Percentiles rank a stretch among this genome's conserved stretches.
Evolutionary conservation across 2,888 invertebrate genomes (phyloP).

Genomic region (Muschampia plurimacula): DNA sequence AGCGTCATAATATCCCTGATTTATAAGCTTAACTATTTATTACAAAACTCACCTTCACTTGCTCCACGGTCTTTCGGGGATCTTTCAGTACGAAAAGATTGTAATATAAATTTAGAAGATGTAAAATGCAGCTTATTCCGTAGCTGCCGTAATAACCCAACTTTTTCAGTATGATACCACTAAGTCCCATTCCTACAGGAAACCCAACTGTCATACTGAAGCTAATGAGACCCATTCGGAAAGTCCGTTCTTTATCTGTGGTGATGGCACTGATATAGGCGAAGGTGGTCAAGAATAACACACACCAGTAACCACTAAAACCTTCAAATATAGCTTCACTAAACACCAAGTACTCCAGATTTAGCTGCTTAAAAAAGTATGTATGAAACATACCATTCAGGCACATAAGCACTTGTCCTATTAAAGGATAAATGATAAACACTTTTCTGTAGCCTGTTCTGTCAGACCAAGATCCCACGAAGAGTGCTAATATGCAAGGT

Average conservation of each 20-base stretch:
- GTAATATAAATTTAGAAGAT: neutral
- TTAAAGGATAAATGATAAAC: slow-evolving; percentile 84
- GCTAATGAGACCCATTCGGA: slow-evolving; percentile 87
- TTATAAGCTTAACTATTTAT: too few relatives aligned
- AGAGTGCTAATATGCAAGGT: slow-evolving; percentile 84
- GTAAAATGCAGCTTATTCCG: neutral
- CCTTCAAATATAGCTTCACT: slow-evolving; percentile 81
- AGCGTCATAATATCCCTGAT: too few relatives aligned
- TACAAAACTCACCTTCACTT: neutral
- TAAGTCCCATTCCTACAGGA: slow-evolving; percentile 83
- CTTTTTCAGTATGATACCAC: slow-evolving; percentile 76
- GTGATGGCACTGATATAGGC: slow-evolving; percentile 87
- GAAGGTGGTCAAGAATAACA: slow-evolving; percentile 86
- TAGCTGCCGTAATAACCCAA: slow-evolving; percentile 73
- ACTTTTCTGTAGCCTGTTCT: slow-evolving; percentile 84
- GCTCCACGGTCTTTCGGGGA: neutral
- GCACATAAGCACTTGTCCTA: slow-evolving; percentile 81
- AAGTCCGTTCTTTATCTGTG: slow-evolving; percentile 84
- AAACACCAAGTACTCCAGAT: slow-evolving; percentile 81
- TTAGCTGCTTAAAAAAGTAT: slow-evolving; percentile 84
- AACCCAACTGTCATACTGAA: slow-evolving; percentile 86
- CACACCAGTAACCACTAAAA: slow-evolving; percentile 84
- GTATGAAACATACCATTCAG: slow-evolving; percentile 84
- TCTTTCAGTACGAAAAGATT: neutral
- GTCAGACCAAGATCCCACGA: slow-evolving; percentile 88